These are phyloP conservation scores for Hydraecia micacea DNA, from an alignment of 2,888 invertebrate species.

Conservation along the genomic window DNA sequence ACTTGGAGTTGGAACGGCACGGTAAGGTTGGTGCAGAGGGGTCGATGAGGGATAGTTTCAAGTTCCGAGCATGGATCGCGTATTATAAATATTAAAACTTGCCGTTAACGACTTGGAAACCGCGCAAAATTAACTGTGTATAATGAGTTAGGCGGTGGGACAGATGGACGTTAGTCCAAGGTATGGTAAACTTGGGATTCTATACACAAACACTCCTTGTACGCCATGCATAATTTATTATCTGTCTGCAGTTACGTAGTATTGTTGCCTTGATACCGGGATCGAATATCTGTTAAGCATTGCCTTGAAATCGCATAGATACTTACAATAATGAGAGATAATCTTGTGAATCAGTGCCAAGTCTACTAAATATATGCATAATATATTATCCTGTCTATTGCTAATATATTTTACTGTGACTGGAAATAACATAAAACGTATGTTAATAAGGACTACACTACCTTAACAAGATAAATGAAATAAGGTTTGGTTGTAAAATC, in stretches of 20 bases:
- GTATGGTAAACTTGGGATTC: constrained; percentile 69
- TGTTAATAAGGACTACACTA: constrained; percentile 1
- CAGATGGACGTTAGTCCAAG: constrained; percentile 73
- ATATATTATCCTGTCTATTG: constrained; percentile 2
- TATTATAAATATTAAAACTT: constrained; percentile 73
- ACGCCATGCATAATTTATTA: constrained; percentile 74
- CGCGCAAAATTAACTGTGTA: constrained; percentile 77
- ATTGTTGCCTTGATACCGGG: constrained; percentile 74
- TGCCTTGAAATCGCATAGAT: constrained; percentile 71
- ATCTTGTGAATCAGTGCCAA: constrained; percentile 60
- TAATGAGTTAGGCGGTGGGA: constrained; percentile 71
- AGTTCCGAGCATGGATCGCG: constrained; percentile 53
- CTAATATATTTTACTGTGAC: constrained; percentile 1
- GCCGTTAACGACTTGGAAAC: constrained; percentile 69
- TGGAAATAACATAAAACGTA: not conserved
- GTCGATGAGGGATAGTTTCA: constrained; percentile 48
- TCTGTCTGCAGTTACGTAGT: constrained; percentile 69
- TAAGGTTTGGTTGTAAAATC: constrained; percentile 7
- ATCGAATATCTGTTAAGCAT: constrained; percentile 75
- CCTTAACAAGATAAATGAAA: constrained; percentile 31
- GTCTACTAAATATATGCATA: constrained; percentile 13
- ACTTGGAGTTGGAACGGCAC: constrained; percentile 27
- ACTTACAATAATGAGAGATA: constrained; percentile 61
- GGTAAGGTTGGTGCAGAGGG: constrained; percentile 22
- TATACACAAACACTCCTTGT: constrained; percentile 66